A percentile compares a stretch with the other conserved stretches of the same genome.
These are phyloP conservation scores for Drosophila willistoni DNA, from an alignment of 1,140 invertebrate genomes.

Conservation along the genomic window DNA sequence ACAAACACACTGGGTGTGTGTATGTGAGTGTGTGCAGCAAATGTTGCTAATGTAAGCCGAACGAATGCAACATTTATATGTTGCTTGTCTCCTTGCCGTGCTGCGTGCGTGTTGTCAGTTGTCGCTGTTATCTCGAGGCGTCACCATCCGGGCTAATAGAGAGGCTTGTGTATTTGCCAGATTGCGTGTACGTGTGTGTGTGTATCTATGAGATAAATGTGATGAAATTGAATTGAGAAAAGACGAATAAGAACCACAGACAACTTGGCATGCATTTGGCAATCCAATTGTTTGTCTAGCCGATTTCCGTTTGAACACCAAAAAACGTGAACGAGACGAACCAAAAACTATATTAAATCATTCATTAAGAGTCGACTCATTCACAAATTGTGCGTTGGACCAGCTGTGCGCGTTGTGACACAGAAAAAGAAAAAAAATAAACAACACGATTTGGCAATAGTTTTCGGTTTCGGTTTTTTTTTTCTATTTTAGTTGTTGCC, in stretches of 20 bases:
- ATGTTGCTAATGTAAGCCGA: conserved; percentile 49
- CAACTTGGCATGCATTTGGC: conserved; percentile 57
- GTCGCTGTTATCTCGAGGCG: conserved; percentile 39
- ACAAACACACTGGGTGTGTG: background rate
- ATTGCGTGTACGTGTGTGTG: conserved; percentile 23
- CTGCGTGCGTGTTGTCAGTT: conserved; percentile 35
- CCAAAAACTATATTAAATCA: conserved; percentile 43
- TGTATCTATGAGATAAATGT: conserved; percentile 23
- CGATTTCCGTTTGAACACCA: conserved; percentile 42
- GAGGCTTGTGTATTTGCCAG: conserved; percentile 1
- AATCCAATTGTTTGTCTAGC: conserved; percentile 63
- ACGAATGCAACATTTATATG: conserved; percentile 32
- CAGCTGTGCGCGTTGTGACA: conserved; percentile 40
- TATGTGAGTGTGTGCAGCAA: conserved; percentile 4
- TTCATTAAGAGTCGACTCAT: conserved; percentile 45
- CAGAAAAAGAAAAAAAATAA: conserved; percentile 17
- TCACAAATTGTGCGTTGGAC: conserved; percentile 32
- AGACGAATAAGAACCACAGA: conserved; percentile 25
- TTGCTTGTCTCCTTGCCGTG: conserved; percentile 14
- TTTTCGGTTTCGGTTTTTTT: background rate
- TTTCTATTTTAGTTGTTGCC: conserved; percentile 30
- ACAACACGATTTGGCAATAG: conserved; percentile 10
- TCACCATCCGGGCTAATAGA: background rate
- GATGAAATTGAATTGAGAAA: conserved; percentile 29
- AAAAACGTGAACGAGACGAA: background rate